Evolutionary conservation across 2,888 invertebrate genomes (phyloP), one percentile per base, ranked within the genome.

Genomic region (Archips xylosteana): DNA sequence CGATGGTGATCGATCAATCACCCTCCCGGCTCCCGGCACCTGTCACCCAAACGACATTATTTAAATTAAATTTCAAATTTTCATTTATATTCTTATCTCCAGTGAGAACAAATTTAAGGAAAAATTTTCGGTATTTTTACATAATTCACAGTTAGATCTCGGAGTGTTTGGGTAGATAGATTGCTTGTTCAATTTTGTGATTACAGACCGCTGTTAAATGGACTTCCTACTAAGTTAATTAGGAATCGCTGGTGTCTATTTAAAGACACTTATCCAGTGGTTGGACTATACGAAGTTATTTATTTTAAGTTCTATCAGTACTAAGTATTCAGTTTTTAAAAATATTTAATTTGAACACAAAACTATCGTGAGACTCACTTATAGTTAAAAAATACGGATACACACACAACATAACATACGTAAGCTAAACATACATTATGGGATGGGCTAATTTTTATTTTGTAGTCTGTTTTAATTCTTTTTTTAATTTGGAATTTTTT

Each of bases 11-110:
- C 78, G 76, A 78, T 78, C 78, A 78, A 76, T 78, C 78, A 74
- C 74, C 39, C 67, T 70, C 66, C 51, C 75, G 10, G 69, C 73
- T 36, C 57, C 42, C 65, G 70, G 76, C 81, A 81, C 77, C 79
- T 81, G 82, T 70, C 78, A 78, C 78, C 68, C 68, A 74, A 76
- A 77, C 75, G 76, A 76, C 79, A 80, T 82, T 83, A 82, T 83
- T 80, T 80, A 82, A 83, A 85, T 85, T 83, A 77, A 82, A 84
- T 84, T 85, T 83, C 75, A 77, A 78, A 82, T 79, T 78, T 49
- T 78, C 34, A 70, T 74, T 70, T 70, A 74, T 69, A 65, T 74
- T 74, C 74, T 70, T 70, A 70, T 70, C 69, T 69, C n/a, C 54
- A 39, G 45, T 23, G 51, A 59, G 45, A 61, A 69, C 68, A 63